Evolutionary conservation across 2,113 vertebrate species (phyloP).

Genomic region (Sander vitreus): DNA sequence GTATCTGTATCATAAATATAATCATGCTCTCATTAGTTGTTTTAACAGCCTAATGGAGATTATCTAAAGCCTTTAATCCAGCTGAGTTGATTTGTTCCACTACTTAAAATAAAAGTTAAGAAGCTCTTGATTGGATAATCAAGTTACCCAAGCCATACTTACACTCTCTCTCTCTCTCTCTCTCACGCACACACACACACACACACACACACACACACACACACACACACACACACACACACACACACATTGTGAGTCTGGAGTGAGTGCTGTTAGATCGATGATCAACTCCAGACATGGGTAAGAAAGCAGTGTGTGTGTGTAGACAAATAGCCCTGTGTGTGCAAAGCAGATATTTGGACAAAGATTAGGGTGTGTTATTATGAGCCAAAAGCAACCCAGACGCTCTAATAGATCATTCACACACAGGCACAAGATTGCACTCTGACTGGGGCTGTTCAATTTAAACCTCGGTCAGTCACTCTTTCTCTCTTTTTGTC

Average conservation of each 20-base stretch:
- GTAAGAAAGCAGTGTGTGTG: constrained; percentile 75
- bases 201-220: constrained; percentile 42
- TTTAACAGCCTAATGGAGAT: constrained; percentile 46
- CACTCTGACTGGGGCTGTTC: constrained; percentile 41
- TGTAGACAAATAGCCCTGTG: constrained; percentile 82
- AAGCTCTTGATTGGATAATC: constrained; percentile 75
- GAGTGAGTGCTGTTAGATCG: constrained; percentile 74
- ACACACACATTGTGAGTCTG: constrained; percentile 54
- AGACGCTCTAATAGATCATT: constrained; percentile 81
- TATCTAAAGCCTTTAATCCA: constrained; percentile 59
- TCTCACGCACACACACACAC: constrained; percentile 31
- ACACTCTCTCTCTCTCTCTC: constrained; percentile 24
- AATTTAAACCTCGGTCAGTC: background rate
- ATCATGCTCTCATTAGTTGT: constrained; percentile 15
- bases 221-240: constrained; percentile 51
- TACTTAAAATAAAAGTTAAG: constrained; percentile 63
- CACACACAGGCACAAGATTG: constrained; percentile 70
- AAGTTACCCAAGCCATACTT: constrained; percentile 51
- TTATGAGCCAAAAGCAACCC: constrained; percentile 81
- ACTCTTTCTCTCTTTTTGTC: background rate
- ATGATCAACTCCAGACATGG: constrained; percentile 83
- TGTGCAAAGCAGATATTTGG: constrained; percentile 87
- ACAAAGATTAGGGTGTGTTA: constrained; percentile 84
- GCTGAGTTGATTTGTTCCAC: constrained; percentile 66
- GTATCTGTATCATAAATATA: constrained; percentile 22